Percentiles rank a stretch among this genome's conserved stretches.
Conservation (phyloP, 1,140 invertebrate species). For the Caenorhabditis briggsae region DNA sequence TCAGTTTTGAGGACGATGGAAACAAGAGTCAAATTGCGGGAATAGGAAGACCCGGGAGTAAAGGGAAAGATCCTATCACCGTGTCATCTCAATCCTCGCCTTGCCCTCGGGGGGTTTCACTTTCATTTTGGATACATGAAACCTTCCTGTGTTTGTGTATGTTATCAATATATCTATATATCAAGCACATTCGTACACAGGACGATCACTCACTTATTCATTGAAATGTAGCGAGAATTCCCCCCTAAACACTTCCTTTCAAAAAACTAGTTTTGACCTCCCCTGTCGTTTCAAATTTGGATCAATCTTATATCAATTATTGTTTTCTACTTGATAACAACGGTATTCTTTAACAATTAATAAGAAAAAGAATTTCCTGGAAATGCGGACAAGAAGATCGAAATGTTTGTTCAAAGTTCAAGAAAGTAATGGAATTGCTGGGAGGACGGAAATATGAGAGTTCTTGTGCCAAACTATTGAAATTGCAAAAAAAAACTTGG, state of each 20-base stretch:
- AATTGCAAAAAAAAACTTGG: too few relatives aligned
- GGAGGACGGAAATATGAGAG: not conserved
- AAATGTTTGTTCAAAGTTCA: conserved; percentile 20
- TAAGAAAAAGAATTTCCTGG: conserved; percentile 39
- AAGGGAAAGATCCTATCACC: conserved; percentile 32
- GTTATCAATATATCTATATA: conserved; percentile 32
- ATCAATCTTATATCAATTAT: conserved; percentile 56
- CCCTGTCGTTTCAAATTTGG: conserved; percentile 49
- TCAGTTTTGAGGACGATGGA: conserved; percentile 19
- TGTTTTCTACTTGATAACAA: conserved; percentile 32
- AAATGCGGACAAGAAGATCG: conserved; percentile 18
- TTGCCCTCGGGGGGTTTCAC: conserved; percentile 10
- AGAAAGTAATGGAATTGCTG: not conserved
- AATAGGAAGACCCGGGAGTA: too few relatives aligned
- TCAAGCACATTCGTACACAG: conserved; percentile 14
- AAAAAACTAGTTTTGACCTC: conserved; percentile 24
- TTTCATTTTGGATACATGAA: conserved; percentile 33
- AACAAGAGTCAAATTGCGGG: conserved; percentile 44
- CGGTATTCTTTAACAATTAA: not conserved
- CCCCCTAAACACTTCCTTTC: too few relatives aligned
- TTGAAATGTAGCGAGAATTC: conserved; percentile 49
- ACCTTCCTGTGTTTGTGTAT: conserved; percentile 37
- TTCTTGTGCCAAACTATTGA: too few relatives aligned
- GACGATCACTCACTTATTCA: not conserved
- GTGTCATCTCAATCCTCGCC: conserved; percentile 49